A percentile compares a stretch with the other conserved stretches of the same genome.
phyloP scores from a whole-genome alignment of 2,888 invertebrate species.

The Eudemis profundana region DNA sequence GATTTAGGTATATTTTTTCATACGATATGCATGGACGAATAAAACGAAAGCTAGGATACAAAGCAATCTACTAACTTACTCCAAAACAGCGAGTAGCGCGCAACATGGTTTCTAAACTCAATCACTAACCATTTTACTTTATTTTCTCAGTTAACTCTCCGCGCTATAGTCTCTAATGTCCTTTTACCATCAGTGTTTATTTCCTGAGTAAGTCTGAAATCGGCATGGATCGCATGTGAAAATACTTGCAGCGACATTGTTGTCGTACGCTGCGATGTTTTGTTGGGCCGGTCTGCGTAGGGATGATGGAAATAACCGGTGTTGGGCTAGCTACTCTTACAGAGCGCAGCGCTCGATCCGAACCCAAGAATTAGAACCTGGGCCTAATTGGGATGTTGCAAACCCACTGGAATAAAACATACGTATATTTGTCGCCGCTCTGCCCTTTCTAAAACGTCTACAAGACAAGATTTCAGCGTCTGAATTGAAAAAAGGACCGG shows the following conservation, averaged over 20 bases:
- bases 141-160: slow-evolving; percentile 3
- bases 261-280: slow-evolving; percentile 68
- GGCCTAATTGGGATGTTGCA: too few species aligned
- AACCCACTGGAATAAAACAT: too few species aligned
- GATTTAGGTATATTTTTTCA: too few species aligned
- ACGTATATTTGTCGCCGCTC: too few species aligned
- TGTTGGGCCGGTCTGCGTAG: slow-evolving; percentile 60
- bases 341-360: background rate
- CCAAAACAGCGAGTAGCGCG: background rate
- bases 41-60: background rate
- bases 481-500: too few species aligned
- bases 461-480: too few species aligned
- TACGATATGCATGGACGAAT: too few species aligned
- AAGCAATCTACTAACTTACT: background rate
- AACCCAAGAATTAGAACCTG: background rate
- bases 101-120: slow-evolving; percentile 20
- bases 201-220: slow-evolving; percentile 30
- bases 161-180: background rate
- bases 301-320: slow-evolving; percentile 74
- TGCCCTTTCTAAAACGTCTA: too few species aligned
- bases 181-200: slow-evolving; percentile 14
- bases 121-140: slow-evolving; percentile 13
- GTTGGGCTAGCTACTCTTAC: slow-evolving; percentile 29
- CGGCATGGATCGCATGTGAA: slow-evolving; percentile 25
- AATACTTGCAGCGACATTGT: slow-evolving; percentile 62